Conservation (phyloP, 2,888 invertebrate genomes). For the Linnaemya vulpina region DNA sequence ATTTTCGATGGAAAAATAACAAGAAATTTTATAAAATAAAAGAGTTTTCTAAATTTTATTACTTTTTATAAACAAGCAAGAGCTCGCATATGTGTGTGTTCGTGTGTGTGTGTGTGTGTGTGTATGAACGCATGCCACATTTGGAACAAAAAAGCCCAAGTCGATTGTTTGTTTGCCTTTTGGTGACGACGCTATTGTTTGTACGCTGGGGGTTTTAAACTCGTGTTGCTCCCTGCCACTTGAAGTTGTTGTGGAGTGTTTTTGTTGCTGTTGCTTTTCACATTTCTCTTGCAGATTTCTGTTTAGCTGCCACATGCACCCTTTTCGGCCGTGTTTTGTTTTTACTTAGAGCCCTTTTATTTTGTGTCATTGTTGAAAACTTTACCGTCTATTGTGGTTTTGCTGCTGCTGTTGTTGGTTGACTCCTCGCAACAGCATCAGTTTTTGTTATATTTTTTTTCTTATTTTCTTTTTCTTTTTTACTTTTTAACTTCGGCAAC, state of each 20-base stretch:
- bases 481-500: constrained; percentile 50
- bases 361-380: constrained; percentile 68
- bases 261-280: constrained; percentile 1
- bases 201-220: constrained; percentile 17
- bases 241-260: background rate
- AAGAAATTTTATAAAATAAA: constrained; percentile 26
- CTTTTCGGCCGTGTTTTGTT: constrained; percentile 50
- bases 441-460: background rate
- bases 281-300: constrained; percentile 36
- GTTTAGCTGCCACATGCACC: constrained; percentile 64
- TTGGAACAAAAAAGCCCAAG: constrained; percentile 49
- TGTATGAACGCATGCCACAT: constrained; percentile 18
- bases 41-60: constrained; percentile 44
- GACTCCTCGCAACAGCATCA: constrained; percentile 54
- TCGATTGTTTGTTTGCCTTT: constrained; percentile 68
- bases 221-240: constrained; percentile 47
- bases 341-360: constrained; percentile 34
- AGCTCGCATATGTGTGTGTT: background rate
- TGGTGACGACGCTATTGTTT: constrained; percentile 72
- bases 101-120: background rate
- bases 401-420: constrained; percentile 32
- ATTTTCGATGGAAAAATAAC: constrained; percentile 40
- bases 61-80: constrained; percentile 7
- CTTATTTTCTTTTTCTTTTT: too few relatives aligned
- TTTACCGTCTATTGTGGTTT: constrained; percentile 72